Evolutionary conservation across 2,113 vertebrate species (phyloP).

Genomic region (Bubo blakistoni): DNA sequence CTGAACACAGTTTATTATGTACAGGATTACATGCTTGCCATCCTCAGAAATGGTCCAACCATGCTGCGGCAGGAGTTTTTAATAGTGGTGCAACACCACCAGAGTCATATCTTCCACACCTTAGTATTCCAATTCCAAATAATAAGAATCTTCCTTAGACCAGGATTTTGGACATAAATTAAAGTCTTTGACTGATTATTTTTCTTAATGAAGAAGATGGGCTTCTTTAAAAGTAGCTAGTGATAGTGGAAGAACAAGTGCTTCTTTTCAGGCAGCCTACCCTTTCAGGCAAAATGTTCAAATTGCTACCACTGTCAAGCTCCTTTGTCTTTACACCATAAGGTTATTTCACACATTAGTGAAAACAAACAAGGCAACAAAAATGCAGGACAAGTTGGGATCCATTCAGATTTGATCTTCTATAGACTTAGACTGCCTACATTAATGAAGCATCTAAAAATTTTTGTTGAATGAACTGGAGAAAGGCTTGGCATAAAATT

Average conservation of each 20-base stretch:
- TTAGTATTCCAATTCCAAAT: neutral
- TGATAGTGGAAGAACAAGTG: neutral
- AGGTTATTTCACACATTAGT: neutral
- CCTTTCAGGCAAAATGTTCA: neutral
- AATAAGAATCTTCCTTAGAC: neutral
- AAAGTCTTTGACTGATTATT: neutral
- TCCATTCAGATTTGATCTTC: neutral
- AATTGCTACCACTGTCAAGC: fast-evolving
- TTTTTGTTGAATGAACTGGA: neutral
- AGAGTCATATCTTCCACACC: neutral
- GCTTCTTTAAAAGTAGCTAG: neutral
- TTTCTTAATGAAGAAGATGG: neutral
- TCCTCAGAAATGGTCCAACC: neutral
- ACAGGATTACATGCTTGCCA: fast-evolving
- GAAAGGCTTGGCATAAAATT: neutral
- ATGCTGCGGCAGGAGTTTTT: neutral
- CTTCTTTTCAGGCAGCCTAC: neutral
- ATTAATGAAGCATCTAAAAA: fast-evolving
- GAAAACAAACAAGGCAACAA: neutral
- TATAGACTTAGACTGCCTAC: neutral
- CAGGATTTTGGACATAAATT: neutral
- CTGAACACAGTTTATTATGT: neutral
- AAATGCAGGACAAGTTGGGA: neutral
- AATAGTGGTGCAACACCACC: neutral
- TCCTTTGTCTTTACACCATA: neutral